A percentile compares a stretch with the other conserved stretches of the same genome.
Conservation (phyloP, 1,140 invertebrate species). For the Proales similis region DNA sequence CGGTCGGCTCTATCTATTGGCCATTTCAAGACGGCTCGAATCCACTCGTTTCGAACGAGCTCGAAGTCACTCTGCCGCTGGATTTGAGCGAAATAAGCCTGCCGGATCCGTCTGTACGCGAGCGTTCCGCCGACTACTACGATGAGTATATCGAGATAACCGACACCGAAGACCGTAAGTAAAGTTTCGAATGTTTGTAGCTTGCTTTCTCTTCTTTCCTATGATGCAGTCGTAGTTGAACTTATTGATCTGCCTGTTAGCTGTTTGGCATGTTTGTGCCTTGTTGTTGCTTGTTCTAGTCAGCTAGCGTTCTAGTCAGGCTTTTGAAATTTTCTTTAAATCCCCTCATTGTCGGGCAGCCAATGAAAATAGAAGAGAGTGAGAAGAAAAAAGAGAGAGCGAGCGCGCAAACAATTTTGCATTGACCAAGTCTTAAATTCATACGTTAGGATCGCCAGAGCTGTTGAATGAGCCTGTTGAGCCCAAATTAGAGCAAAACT, state of each 20-base stretch:
- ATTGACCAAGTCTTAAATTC: too few relatives aligned
- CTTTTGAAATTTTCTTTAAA: background rate
- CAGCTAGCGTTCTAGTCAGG: background rate
- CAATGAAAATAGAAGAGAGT: too few relatives aligned
- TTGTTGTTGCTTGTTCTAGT: background rate
- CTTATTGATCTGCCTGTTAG: background rate
- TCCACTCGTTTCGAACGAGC: slow-evolving; percentile 48
- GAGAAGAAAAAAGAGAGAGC: too few relatives aligned
- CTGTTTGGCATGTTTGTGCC: background rate
- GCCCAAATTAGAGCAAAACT: too few relatives aligned
- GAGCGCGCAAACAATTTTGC: too few relatives aligned
- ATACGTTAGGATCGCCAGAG: too few relatives aligned
- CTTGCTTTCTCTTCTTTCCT: background rate
- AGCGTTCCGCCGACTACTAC: slow-evolving; percentile 49
- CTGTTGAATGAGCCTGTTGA: too few relatives aligned
- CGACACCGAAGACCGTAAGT: slow-evolving; percentile 46
- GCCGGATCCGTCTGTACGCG: slow-evolving; percentile 42
- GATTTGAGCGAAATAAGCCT: slow-evolving; percentile 43
- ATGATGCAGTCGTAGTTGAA: slow-evolving; percentile 19
- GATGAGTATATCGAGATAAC: slow-evolving; percentile 47
- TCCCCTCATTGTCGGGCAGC: too few relatives aligned
- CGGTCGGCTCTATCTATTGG: background rate
- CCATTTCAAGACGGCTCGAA: background rate
- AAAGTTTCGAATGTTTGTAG: slow-evolving; percentile 44
- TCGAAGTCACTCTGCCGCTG: slow-evolving; percentile 47